Percentiles rank a stretch among this genome's conserved stretches.
Conservation (phyloP, 2,113 vertebrate genomes). For the Pongo abelii region DNA sequence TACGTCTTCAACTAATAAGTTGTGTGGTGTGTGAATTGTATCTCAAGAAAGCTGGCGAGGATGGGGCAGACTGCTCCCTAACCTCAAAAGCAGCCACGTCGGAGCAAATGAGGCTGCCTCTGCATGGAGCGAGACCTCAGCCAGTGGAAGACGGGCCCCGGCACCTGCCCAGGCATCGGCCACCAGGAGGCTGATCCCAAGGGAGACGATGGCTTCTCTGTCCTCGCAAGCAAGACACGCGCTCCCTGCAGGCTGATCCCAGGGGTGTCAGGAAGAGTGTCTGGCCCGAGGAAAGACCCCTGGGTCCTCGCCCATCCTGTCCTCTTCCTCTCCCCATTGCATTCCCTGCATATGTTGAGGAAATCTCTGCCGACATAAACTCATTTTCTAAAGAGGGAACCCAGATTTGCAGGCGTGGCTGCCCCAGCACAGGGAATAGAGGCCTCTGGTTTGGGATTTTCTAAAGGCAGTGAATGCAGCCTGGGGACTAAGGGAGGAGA, state of each 20-base stretch:
- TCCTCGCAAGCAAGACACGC: not conserved
- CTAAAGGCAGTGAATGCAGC: too few relatives aligned
- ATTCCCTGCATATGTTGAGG: not conserved
- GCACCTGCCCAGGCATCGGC: not conserved
- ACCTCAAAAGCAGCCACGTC: not conserved
- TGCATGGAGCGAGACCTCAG: too few relatives aligned
- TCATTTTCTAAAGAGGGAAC: not conserved
- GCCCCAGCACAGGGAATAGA: not conserved
- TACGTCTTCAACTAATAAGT: fast-evolving
- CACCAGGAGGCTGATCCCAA: not conserved
- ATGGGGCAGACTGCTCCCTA: too few relatives aligned
- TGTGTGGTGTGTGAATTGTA: fast-evolving
- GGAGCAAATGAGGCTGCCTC: not conserved
- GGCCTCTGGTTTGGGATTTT: not conserved
- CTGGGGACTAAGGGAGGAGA: not conserved
- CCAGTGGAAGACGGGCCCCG: fast-evolving
- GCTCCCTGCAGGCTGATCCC: too few relatives aligned
- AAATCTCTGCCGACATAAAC: not conserved
- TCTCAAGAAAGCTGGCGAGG: not conserved
- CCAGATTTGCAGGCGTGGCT: not conserved
- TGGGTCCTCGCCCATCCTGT: too few relatives aligned
- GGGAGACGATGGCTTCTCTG: not conserved
- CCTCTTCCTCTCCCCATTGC: too few relatives aligned
- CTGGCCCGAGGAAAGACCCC: fast-evolving
- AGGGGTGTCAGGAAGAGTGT: too few relatives aligned